Evolutionary conservation across 2,113 vertebrate species (phyloP), one percentile per base, ranked within the genome.

Genomic region (Eulemur rufifrons): DNA sequence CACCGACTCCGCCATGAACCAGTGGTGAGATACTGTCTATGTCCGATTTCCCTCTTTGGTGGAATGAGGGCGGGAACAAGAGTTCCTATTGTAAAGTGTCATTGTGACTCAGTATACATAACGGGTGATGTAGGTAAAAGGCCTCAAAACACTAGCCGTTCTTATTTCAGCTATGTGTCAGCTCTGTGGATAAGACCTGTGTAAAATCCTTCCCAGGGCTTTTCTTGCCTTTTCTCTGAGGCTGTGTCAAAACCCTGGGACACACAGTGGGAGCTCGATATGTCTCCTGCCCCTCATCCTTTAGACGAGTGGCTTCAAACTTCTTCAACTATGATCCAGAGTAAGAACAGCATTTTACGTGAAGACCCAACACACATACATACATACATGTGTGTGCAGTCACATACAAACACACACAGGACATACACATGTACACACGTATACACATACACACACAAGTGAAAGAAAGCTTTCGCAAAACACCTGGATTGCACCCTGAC

Each of bases 1-100:
- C 3, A 29, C 14, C 3, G 6, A 47, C 50, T 73, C 20, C 13
- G 4, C 52, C 12, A 0, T 8, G 34, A 5, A 37, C n/a, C 12
- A 37, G 29, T 8, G 1, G 12, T 21, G 15, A 45, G 6, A 6
- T 42, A 42, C n/a, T 39, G 6, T 4, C 11, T 25, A 15, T 20
- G 69, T 21, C 77, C 45, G 39, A 13, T 50, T 80, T 34, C 45
- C 34, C 42, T 34, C 23, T 8, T 12, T 29, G 32, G n/a, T 56
- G 42, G 56, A 59, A 50, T 52, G 64, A 80, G n/a, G 29, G 29
- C 7, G 32, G 45, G 61, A 25, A 83, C 42, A 59, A 23, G 25
- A n/a, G 50, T 45, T 14, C 34, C 29, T 11, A 6, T 61, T 54
- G 7, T 5, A 78, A 77, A 86, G 17, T 29, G 5, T 20, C 20